Conservation (phyloP, 2,797 vertebrate species). For the Sphenopsis melanotis region DNA sequence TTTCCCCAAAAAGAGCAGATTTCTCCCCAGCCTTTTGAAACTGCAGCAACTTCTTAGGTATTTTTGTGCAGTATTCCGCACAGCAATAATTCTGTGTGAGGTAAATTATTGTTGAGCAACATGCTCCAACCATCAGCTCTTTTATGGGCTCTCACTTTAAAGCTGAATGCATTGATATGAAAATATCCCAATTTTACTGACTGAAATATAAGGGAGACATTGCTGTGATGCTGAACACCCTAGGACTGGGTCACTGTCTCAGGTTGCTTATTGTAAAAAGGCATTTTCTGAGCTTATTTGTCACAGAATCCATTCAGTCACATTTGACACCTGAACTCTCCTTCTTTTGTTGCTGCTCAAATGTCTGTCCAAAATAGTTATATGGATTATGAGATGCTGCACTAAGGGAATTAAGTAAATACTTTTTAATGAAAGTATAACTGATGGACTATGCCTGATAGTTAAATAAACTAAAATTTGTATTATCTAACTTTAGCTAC, state of each 20-base stretch:
- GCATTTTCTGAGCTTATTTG: background rate
- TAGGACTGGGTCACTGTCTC: background rate
- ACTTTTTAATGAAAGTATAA: background rate
- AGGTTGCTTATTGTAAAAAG: background rate
- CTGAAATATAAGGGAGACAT: background rate
- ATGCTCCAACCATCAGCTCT: background rate
- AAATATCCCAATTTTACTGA: background rate
- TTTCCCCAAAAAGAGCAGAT: slow-evolving; percentile 47
- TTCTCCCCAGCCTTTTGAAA: background rate
- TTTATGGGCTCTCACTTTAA: background rate
- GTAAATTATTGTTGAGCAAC: background rate
- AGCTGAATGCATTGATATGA: background rate
- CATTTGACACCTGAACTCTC: background rate
- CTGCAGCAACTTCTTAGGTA: background rate
- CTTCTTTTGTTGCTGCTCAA: background rate
- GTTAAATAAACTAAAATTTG: background rate
- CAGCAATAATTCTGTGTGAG: background rate
- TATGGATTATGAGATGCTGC: background rate
- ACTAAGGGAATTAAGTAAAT: background rate
- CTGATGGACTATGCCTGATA: background rate
- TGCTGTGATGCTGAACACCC: background rate
- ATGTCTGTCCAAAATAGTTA: background rate
- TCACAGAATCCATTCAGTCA: background rate
- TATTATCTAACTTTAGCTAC: background rate
- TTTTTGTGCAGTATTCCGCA: background rate